phyloP scores from a whole-genome alignment of 2,888 invertebrate genomes.

The Ophion ellenae region DNA sequence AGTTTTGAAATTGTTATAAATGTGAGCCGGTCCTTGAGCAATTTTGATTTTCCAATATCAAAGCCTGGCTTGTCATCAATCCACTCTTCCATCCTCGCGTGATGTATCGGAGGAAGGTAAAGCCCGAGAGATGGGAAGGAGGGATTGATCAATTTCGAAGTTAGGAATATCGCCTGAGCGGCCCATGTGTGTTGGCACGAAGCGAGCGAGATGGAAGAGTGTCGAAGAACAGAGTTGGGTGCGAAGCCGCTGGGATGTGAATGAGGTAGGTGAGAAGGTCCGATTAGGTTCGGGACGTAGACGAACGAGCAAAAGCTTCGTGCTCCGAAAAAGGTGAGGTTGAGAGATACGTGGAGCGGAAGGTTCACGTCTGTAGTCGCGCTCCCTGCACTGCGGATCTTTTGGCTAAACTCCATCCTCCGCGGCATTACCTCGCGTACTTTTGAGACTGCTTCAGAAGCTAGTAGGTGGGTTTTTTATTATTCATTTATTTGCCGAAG shows the following conservation, averaged over 20 bases:
- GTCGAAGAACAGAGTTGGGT: not conserved
- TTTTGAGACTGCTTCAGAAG: not conserved
- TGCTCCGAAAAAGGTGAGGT: slow-evolving; percentile 2
- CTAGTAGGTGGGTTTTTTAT: not conserved
- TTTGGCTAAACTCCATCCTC: slow-evolving; percentile 59
- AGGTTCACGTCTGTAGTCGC: slow-evolving; percentile 33
- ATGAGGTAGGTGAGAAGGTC: slow-evolving; percentile 36
- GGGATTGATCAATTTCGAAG: slow-evolving; percentile 50
- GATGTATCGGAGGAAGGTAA: not conserved
- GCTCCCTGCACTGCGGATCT: slow-evolving; percentile 59
- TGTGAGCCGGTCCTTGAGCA: not conserved
- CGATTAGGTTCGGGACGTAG: slow-evolving; percentile 66
- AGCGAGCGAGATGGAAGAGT: not conserved
- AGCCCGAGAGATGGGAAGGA: not conserved
- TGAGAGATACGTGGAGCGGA: slow-evolving; percentile 28
- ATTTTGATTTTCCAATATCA: not conserved
- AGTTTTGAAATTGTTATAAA: not conserved
- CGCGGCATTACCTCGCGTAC: slow-evolving; percentile 38
- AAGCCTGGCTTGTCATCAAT: not conserved
- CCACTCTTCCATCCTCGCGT: not conserved
- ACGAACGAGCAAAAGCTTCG: slow-evolving; percentile 57
- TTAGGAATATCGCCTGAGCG: slow-evolving; percentile 35
- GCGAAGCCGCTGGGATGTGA: not conserved
- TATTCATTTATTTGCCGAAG: not conserved
- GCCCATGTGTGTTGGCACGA: slow-evolving; percentile 1